Percentiles rank a stretch among this genome's conserved stretches.
These are phyloP conservation scores for Cyanistes caeruleus DNA, from an alignment of 2,113 vertebrate genomes.

Conservation along the genomic window DNA sequence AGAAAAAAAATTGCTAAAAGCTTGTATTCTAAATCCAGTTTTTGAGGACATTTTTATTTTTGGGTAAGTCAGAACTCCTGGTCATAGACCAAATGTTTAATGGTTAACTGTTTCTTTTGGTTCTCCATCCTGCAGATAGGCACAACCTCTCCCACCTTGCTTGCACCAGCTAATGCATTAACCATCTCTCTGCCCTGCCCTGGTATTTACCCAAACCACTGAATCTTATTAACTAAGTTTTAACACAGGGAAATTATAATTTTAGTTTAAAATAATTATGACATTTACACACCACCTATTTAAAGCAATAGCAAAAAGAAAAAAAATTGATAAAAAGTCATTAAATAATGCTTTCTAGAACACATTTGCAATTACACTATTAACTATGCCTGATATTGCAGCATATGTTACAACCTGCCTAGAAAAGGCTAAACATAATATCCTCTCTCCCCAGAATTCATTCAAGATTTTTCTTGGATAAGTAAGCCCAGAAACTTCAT, in stretches of 20 bases:
- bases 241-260: not conserved
- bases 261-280: not conserved
- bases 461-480: not conserved
- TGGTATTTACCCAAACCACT: not conserved
- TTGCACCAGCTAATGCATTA: not conserved
- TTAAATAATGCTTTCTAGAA: slow-evolving; percentile 13
- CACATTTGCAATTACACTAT: slow-evolving; percentile 17
- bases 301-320: not conserved
- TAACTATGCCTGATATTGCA: slow-evolving; percentile 31
- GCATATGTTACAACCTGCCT: not conserved
- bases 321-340: not conserved
- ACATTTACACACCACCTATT: not conserved
- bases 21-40: not conserved
- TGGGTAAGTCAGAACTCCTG: not conserved
- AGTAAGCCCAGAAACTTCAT: not conserved
- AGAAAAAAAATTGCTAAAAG: not conserved
- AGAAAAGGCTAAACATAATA: not conserved
- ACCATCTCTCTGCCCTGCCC: not conserved
- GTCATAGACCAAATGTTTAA: not conserved
- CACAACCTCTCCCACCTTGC: not conserved
- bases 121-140: not conserved
- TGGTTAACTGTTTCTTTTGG: not conserved
- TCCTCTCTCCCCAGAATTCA: not conserved
- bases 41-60: not conserved
- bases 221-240: not conserved